Evolutionary conservation across 2,113 vertebrate species (phyloP).

Genomic region (Coryphaenoides rupestris): DNA sequence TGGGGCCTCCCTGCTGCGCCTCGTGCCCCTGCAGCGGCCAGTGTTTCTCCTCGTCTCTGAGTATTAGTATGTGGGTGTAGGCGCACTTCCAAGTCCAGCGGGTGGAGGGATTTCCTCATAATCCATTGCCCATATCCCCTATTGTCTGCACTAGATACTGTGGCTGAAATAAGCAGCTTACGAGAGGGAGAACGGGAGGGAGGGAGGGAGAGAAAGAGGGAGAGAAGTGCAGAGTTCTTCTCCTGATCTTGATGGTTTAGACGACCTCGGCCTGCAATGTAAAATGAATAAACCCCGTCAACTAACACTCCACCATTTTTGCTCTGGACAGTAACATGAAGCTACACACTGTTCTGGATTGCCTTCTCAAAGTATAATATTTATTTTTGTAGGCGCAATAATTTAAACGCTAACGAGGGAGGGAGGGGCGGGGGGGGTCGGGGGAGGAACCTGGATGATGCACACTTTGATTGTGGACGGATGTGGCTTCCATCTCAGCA

Average conservation of each 20-base stretch:
- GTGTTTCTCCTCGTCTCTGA: background rate
- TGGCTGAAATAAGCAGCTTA: slow-evolving; percentile 24
- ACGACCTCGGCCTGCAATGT: too few relatives aligned
- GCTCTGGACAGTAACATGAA: too few relatives aligned
- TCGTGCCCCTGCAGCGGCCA: background rate
- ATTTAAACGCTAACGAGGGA: too few relatives aligned
- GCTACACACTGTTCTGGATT: too few relatives aligned
- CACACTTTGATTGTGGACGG: slow-evolving; percentile 35
- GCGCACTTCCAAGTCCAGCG: slow-evolving; percentile 36
- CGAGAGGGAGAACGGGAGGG: background rate
- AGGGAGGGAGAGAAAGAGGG: too few relatives aligned
- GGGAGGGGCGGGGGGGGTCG: too few relatives aligned
- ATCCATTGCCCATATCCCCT: slow-evolving; percentile 26
- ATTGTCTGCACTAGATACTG: slow-evolving; percentile 37
- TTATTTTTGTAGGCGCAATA: too few relatives aligned
- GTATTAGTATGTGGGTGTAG: slow-evolving; percentile 37
- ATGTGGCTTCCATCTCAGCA: slow-evolving; percentile 15
- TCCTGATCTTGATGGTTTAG: too few relatives aligned
- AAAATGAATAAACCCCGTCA: too few relatives aligned
- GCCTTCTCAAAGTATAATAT: too few relatives aligned
- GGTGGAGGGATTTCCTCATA: slow-evolving; percentile 16
- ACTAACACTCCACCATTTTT: too few relatives aligned
- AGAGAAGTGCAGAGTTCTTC: background rate
- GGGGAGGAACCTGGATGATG: slow-evolving; percentile 20
- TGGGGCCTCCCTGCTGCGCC: too few relatives aligned